Conservation (phyloP, 2,888 invertebrate genomes). For the Perizoma affinitatum region DNA sequence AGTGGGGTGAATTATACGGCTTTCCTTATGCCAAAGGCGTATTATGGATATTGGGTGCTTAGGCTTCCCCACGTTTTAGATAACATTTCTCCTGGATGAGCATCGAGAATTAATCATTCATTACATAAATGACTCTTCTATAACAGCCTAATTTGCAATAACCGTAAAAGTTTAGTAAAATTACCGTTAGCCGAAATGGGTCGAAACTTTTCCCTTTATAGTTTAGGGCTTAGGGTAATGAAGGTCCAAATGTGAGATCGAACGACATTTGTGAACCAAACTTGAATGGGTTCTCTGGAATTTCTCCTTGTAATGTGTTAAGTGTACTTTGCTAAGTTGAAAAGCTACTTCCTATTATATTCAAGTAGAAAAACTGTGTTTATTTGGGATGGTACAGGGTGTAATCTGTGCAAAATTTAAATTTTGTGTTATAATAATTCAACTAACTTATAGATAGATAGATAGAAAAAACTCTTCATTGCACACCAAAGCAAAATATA, state of each 20-base stretch:
- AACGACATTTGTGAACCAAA: slow-evolving; percentile 47
- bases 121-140: slow-evolving; percentile 33
- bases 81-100: slow-evolving; percentile 6
- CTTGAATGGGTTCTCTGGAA: slow-evolving; percentile 41
- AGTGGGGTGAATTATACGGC: background rate
- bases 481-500: too few species aligned
- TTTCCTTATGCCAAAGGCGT: background rate
- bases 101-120: slow-evolving; percentile 30
- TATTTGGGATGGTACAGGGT: background rate
- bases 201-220: slow-evolving; percentile 46
- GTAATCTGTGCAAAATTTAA: too few species aligned
- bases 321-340: slow-evolving; percentile 28
- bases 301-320: slow-evolving; percentile 37
- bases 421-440: too few species aligned
- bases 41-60: slow-evolving; percentile 2
- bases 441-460: too few species aligned
- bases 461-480: too few species aligned
- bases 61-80: background rate
- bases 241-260: slow-evolving; percentile 45
- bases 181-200: slow-evolving; percentile 39
- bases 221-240: slow-evolving; percentile 47
- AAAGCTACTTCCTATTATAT: slow-evolving; percentile 22
- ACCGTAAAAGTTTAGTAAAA: slow-evolving; percentile 45
- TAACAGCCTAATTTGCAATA: slow-evolving; percentile 43
- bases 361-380: slow-evolving; percentile 17